These are phyloP conservation scores for Cygnus atratus DNA, from an alignment of 2,113 vertebrate genomes.

Conservation along the genomic window DNA sequence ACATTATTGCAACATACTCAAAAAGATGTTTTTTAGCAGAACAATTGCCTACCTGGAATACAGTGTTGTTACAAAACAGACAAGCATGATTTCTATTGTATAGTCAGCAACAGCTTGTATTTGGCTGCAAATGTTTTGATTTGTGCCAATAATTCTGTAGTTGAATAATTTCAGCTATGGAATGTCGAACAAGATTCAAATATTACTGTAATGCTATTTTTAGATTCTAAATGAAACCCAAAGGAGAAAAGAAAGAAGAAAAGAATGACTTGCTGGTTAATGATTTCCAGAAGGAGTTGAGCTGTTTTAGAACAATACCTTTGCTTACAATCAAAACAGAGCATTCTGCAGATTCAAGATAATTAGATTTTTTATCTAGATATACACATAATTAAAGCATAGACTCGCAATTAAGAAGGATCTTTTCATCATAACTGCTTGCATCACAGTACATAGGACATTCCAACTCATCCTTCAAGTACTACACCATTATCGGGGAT, in stretches of 20 bases:
- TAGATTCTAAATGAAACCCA: neutral
- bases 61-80: neutral
- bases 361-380: neutral
- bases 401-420: neutral
- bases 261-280: neutral
- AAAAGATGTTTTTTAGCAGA: neutral
- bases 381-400: neutral
- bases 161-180: constrained; percentile 21
- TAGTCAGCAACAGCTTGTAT: constrained; percentile 19
- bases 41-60: neutral
- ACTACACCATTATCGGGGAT: neutral
- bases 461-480: neutral
- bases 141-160: constrained; percentile 4
- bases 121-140: constrained; percentile 14
- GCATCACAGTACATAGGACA: neutral
- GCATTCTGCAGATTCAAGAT: neutral
- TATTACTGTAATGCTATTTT: neutral
- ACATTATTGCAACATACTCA: neutral
- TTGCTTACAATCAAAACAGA: neutral
- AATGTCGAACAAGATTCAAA: neutral
- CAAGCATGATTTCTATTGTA: neutral
- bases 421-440: neutral
- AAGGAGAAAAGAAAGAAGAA: neutral
- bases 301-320: neutral
- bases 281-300: neutral